Evolutionary conservation across 1,140 invertebrate species (phyloP).

Genomic region (Ectropis grisescens): DNA sequence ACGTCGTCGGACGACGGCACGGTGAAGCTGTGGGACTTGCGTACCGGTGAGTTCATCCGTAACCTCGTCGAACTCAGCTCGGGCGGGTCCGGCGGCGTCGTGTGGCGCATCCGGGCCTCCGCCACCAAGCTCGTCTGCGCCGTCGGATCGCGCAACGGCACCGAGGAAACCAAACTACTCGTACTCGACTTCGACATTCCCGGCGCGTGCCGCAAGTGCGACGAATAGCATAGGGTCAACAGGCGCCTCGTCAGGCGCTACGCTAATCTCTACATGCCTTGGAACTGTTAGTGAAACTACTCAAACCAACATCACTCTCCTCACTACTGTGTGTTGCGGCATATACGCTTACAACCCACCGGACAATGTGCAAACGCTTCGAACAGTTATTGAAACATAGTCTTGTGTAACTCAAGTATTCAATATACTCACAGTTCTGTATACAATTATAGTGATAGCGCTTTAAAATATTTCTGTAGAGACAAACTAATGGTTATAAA

Average conservation of each 20-base stretch:
- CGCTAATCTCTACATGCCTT: slow-evolving; percentile 57
- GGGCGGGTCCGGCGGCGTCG: slow-evolving; percentile 97
- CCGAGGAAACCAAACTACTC: slow-evolving; percentile 98
- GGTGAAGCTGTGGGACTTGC: slow-evolving; percentile 98
- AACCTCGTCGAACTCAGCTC: slow-evolving; percentile 94
- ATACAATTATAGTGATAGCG: too few relatives aligned
- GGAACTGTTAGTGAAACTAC: slow-evolving; percentile 59
- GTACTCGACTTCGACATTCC: slow-evolving; percentile 97
- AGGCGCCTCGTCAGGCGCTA: slow-evolving; percentile 56
- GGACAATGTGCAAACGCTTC: too few relatives aligned
- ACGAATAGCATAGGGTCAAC: slow-evolving; percentile 63
- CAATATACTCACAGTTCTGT: too few relatives aligned
- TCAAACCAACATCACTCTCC: too few relatives aligned
- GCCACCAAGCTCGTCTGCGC: slow-evolving; percentile 98
- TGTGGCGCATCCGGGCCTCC: slow-evolving; percentile 96
- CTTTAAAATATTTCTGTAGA: too few relatives aligned
- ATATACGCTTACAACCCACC: too few relatives aligned
- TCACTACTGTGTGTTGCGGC: too few relatives aligned
- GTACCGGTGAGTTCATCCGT: slow-evolving; percentile 94
- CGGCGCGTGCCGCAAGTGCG: slow-evolving; percentile 72
- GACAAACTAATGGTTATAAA: too few relatives aligned
- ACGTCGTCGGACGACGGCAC: slow-evolving; percentile 99
- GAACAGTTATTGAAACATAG: too few relatives aligned
- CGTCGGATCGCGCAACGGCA: slow-evolving; percentile 97
- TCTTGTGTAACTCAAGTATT: too few relatives aligned